These are phyloP conservation scores for Drymonia ruficornis DNA, from an alignment of 2,888 invertebrate genomes.

Conservation along the genomic window DNA sequence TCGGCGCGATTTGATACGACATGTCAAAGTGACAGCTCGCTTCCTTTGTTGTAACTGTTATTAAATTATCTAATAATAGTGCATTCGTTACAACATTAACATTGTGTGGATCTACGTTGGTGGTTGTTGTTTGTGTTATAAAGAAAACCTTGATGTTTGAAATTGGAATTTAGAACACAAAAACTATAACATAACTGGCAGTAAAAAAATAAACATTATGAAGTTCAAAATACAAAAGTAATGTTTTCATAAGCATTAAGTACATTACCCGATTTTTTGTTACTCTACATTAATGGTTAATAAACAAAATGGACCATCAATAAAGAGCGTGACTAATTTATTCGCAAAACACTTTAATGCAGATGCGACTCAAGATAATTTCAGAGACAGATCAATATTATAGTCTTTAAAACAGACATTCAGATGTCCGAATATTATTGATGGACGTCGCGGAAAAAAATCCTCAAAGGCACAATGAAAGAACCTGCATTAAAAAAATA, in stretches of 20 bases:
- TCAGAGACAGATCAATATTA: conserved; percentile 66
- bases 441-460: conserved; percentile 75
- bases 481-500: conserved; percentile 80
- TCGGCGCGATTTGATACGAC: conserved; percentile 80
- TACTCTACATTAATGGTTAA: conserved; percentile 21
- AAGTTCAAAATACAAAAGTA: background rate
- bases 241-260: background rate
- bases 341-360: conserved; percentile 59
- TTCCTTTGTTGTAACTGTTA: conserved; percentile 75
- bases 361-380: conserved; percentile 66
- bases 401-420: conserved; percentile 74
- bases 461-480: conserved; percentile 68
- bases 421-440: conserved; percentile 80
- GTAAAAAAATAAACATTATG: background rate
- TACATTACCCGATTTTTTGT: background rate
- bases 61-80: conserved; percentile 69
- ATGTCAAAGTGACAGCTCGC: conserved; percentile 70
- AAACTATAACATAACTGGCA: too few relatives aligned
- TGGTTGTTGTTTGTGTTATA: conserved; percentile 1
- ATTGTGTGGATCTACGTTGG: conserved; percentile 17
- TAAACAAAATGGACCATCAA: conserved; percentile 43
- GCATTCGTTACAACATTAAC: conserved; percentile 37
- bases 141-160: too few relatives aligned
- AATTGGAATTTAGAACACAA: too few relatives aligned
- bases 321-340: conserved; percentile 58